Conservation (phyloP, 2,113 vertebrate species). For the Tachycineta bicolor region DNA sequence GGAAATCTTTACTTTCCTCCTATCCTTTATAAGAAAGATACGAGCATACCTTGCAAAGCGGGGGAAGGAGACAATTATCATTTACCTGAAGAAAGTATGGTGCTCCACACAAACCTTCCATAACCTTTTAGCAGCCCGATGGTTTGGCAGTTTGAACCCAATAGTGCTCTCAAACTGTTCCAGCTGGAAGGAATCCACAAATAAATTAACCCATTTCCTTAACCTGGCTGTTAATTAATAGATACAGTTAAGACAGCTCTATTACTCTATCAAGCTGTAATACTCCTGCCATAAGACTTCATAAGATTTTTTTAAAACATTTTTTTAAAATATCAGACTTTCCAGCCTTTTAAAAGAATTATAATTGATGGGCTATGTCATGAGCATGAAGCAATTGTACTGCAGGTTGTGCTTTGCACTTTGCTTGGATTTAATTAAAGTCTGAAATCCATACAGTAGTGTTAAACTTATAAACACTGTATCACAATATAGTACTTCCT, state of each 20-base stretch:
- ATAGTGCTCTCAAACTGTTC: slow-evolving; percentile 99
- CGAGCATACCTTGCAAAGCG: not conserved
- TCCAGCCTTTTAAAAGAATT: not conserved
- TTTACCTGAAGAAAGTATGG: slow-evolving; percentile 98
- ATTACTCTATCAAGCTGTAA: not conserved
- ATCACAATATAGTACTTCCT: not conserved
- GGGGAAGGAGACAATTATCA: not conserved
- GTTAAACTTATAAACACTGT: not conserved
- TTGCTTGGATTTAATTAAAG: not conserved
- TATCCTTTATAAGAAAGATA: not conserved
- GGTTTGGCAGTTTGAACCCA: slow-evolving; percentile 96
- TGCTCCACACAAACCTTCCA: slow-evolving; percentile 99
- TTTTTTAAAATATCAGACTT: not conserved
- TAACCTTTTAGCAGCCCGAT: slow-evolving; percentile 91
- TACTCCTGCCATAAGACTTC: not conserved
- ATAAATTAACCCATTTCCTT: slow-evolving; percentile 32
- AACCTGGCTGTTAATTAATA: not conserved
- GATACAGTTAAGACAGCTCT: not conserved
- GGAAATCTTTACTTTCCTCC: not conserved
- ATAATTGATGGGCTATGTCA: not conserved
- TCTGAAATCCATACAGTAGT: not conserved
- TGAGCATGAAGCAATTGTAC: not conserved
- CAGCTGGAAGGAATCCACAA: slow-evolving; percentile 75
- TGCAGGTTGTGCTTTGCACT: not conserved
- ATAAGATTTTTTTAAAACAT: too few relatives aligned